Evolutionary conservation across 2,113 vertebrate genomes (phyloP), one percentile per base, ranked within the genome.

Genomic region (Catagonus wagneri): DNA sequence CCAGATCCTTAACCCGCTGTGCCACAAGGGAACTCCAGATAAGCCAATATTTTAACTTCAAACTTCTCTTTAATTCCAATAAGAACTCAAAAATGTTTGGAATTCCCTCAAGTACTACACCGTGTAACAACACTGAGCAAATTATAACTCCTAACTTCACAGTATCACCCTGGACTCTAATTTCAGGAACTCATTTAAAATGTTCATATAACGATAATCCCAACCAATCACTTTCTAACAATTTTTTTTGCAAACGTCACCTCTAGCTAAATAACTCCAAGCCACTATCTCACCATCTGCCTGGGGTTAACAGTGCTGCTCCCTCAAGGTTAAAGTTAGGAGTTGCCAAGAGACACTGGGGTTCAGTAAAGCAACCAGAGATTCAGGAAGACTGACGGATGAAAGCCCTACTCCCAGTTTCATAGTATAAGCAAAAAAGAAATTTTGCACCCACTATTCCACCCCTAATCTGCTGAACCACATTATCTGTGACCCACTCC

Each of bases 141-240:
- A 80, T 54, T 85, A 39, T 0, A 89, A 4, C 39, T 63, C 27
- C 19, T 69, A 93, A 75, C 54, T 90, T 96, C 65, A 95, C 32
- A 65, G 20, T 54, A 89, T n/a, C 50, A 86, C 14, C 29, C 36
- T 93, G 14, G 0, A 83, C 23, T 90, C 63, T 96, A 90, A 79
- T 87, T 93, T 86, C 39, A 87, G 39, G 44, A 76, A 81, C 60
- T 83, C 90, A 72, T 68, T 60, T 13, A 52, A 61, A 56, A 92
- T 44, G 60, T 89, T 52, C 60, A 44, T 91, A 85, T 39, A 84
- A 61, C 34, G 11, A 79, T 60, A 89, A 94, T 75, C 66, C 83
- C 61, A 96, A 83, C 79, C 61, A 88, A 76, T 83, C 56, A 89
- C 23, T 68, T 91, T 93, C n/a, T 78, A 68, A 92, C 13, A 89